Percentiles rank a stretch among this genome's conserved stretches.
phyloP scores from a whole-genome alignment of 2,113 vertebrate genomes.

The Pelvicachromis taeniatus region DNA sequence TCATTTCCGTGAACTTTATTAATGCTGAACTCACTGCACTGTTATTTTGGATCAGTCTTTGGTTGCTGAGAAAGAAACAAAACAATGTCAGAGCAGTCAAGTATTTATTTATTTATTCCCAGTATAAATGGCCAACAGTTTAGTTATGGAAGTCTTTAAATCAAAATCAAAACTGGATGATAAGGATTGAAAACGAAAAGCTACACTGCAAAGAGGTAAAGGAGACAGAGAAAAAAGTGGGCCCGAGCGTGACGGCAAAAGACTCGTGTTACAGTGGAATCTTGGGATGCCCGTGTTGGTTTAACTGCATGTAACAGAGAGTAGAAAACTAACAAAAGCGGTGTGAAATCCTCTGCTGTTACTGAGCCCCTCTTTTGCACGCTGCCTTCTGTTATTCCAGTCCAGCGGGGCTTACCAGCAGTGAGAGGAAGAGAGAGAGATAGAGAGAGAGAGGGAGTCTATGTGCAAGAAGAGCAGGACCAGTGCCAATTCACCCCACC shows the following conservation, averaged over 20 bases:
- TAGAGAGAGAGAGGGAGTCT: background rate
- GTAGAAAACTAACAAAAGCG: background rate
- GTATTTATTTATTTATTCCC: background rate
- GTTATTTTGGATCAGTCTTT: background rate
- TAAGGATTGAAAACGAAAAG: background rate
- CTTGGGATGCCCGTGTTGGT: background rate
- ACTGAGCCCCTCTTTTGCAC: background rate
- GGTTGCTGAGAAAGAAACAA: background rate
- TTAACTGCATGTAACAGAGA: background rate
- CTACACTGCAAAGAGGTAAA: background rate
- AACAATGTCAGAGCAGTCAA: background rate
- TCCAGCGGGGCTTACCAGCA: slow-evolving; percentile 18
- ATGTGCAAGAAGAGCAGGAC: slow-evolving; percentile 41
- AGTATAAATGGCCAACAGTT: background rate
- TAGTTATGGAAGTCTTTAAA: background rate
- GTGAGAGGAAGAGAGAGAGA: background rate
- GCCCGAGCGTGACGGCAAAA: background rate
- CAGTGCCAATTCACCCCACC: slow-evolving; percentile 70
- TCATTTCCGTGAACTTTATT: background rate
- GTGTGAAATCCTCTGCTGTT: background rate
- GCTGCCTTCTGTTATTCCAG: slow-evolving; percentile 15
- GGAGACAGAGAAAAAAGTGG: background rate
- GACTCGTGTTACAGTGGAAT: background rate
- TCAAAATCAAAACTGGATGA: background rate
- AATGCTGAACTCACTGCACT: background rate